Evolutionary conservation across 2,888 invertebrate genomes (phyloP).

Genomic region (Parnassius mnemosyne): DNA sequence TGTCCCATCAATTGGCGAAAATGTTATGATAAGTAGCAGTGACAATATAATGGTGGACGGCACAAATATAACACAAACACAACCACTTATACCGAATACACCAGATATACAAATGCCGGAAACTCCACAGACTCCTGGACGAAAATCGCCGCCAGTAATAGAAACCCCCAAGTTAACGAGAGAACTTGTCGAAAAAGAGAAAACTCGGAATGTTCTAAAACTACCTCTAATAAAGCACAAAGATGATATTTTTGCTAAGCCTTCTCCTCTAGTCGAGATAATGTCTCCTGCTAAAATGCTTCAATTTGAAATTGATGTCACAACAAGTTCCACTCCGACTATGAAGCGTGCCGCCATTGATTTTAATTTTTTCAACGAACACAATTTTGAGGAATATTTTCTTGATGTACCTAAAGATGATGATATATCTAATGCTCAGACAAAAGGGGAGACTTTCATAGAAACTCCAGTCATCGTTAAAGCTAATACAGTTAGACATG

Average conservation of each 20-base stretch:
- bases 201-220: conserved; percentile 50
- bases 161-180: conserved; percentile 48
- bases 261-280: conserved; percentile 60
- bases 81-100: conserved; percentile 23
- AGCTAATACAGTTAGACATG: conserved; percentile 64
- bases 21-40: conserved; percentile 61
- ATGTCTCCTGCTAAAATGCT: conserved; percentile 75
- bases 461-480: conserved; percentile 66
- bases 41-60: conserved; percentile 46
- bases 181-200: conserved; percentile 29
- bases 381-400: conserved; percentile 61
- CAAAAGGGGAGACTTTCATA: conserved; percentile 42
- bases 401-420: conserved; percentile 42
- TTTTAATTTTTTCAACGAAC: conserved; percentile 67
- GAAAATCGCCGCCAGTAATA: conserved; percentile 39
- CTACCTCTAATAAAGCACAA: conserved; percentile 55
- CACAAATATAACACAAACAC: conserved; percentile 1
- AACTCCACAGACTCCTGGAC: conserved; percentile 32
- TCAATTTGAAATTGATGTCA: conserved; percentile 62
- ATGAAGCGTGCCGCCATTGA: conserved; percentile 71
- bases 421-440: conserved; percentile 24
- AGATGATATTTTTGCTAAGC: conserved; percentile 62
- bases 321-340: conserved; percentile 63
- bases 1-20: conserved; percentile 64
- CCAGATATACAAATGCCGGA: conserved; percentile 31